Evolutionary conservation across 2,797 vertebrate genomes (phyloP).

Genomic region (Fistularia tabacaria): DNA sequence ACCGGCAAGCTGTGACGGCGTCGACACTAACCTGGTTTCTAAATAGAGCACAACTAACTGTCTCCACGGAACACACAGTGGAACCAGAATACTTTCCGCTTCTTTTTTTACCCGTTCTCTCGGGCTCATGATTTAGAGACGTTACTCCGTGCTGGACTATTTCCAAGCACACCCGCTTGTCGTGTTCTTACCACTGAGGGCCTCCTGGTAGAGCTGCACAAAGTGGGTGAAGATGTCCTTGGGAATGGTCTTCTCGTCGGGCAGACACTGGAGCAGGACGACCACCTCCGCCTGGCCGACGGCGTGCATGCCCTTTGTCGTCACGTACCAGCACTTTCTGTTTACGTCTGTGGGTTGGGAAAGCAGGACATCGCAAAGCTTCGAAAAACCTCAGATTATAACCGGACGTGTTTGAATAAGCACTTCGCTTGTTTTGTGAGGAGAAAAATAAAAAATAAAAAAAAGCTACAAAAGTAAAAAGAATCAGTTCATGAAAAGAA

Average conservation of each 20-base stretch:
- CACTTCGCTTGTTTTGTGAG: too few species aligned
- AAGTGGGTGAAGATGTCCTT: constrained; percentile 97
- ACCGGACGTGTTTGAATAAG: too few species aligned
- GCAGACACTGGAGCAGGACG: constrained; percentile 92
- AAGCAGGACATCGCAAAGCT: background rate
- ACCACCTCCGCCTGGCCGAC: constrained; percentile 95
- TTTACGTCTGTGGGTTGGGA: constrained; percentile 83
- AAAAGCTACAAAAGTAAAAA: too few species aligned
- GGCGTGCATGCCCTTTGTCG: constrained; percentile 96
- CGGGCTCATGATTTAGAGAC: too few species aligned
- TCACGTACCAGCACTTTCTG: constrained; percentile 98
- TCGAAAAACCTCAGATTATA: background rate
- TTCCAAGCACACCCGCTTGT: background rate
- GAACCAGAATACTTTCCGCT: constrained; percentile 15
- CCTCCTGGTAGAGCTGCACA: constrained; percentile 96
- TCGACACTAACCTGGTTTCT: constrained; percentile 34
- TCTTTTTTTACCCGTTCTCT: too few species aligned
- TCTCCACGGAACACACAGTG: constrained; percentile 20
- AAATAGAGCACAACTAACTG: constrained; percentile 22
- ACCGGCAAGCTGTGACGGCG: constrained; percentile 3
- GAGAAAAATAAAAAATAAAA: too few species aligned
- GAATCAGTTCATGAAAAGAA: too few species aligned
- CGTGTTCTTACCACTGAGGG: constrained; percentile 82
- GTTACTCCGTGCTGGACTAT: too few species aligned
- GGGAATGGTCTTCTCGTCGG: constrained; percentile 95